phyloP scores from a whole-genome alignment of 2,797 vertebrate species.

The Nyctibius grandis region DNA sequence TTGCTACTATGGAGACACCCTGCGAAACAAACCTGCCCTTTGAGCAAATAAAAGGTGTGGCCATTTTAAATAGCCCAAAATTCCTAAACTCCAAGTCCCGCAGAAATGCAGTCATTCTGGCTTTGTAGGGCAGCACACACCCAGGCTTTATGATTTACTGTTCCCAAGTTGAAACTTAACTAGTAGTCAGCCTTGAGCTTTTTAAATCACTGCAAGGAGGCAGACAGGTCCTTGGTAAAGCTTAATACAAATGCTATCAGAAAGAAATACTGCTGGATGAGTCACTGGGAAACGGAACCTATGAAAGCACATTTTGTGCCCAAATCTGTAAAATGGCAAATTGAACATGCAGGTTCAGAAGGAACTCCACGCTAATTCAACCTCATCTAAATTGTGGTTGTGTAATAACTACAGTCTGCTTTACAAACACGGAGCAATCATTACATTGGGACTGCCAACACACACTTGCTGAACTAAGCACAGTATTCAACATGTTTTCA shows the following conservation, averaged over 20 bases:
- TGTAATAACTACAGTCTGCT: neutral
- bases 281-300: neutral
- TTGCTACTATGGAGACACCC: constrained; percentile 61
- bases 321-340: neutral
- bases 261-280: neutral
- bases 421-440: neutral
- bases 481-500: neutral
- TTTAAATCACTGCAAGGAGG: neutral
- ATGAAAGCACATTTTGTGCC: neutral
- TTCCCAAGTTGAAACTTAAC: constrained; percentile 11
- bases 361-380: neutral
- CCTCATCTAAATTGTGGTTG: neutral
- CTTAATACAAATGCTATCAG: neutral
- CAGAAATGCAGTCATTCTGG: constrained; percentile 60
- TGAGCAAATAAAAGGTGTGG: constrained; percentile 66
- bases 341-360: neutral
- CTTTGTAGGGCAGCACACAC: constrained; percentile 28
- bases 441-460: neutral
- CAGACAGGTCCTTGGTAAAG: neutral
- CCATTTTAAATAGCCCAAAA: constrained; percentile 33
- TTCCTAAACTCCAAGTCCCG: constrained; percentile 23
- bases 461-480: neutral
- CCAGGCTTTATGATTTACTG: neutral
- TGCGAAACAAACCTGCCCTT: constrained; percentile 58
- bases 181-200: neutral